Evolutionary conservation across 2,113 vertebrate genomes (phyloP).

Genomic region (Corapipo altera): DNA sequence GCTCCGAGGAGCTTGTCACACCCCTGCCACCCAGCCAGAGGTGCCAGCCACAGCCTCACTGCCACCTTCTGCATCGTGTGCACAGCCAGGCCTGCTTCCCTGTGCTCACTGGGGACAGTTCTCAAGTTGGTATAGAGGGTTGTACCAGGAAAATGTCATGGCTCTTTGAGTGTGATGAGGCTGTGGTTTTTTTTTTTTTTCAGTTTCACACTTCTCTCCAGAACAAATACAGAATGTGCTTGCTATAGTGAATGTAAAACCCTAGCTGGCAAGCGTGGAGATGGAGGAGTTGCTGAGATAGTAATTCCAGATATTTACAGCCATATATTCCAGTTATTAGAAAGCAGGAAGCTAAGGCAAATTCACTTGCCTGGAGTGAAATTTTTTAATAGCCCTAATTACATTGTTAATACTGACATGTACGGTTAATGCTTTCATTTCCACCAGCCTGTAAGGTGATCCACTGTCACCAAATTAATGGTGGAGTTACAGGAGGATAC

Average conservation of each 20-base stretch:
- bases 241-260: not conserved
- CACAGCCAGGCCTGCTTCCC: not conserved
- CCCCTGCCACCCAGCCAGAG: not conserved
- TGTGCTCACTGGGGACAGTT: not conserved
- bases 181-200: not conserved
- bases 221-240: not conserved
- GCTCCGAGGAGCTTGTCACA: accelerated
- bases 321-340: not conserved
- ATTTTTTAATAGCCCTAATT: not conserved
- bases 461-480: not conserved
- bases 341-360: not conserved
- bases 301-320: not conserved
- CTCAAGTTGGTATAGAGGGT: not conserved
- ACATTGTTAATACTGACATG: not conserved
- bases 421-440: not conserved
- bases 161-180: not conserved
- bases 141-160: not conserved
- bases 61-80: accelerated
- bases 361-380: not conserved
- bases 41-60: accelerated
- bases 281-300: not conserved
- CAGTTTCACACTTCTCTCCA: not conserved
- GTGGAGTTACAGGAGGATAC: not conserved
- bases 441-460: not conserved
- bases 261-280: not conserved